These are phyloP conservation scores for Cataglyphis livida DNA, from an alignment of 2,888 invertebrate genomes.

Conservation along the genomic window DNA sequence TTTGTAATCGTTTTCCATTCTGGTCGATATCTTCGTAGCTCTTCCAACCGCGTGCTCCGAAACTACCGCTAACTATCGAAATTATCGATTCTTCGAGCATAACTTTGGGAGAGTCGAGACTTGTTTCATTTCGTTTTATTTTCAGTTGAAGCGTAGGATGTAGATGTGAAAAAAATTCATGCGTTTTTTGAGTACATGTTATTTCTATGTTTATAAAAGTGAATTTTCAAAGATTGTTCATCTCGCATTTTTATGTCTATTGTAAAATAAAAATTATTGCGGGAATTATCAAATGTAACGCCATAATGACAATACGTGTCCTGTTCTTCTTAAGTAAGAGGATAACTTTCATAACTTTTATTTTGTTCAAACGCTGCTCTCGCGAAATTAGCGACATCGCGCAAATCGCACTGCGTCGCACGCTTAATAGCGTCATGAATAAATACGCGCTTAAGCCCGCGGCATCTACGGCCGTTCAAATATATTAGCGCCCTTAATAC, in stretches of 20 bases:
- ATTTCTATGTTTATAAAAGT: not conserved
- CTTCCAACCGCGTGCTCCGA: not conserved
- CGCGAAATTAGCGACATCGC: slow-evolving; percentile 5
- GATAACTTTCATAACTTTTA: slow-evolving; percentile 1
- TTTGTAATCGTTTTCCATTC: slow-evolving; percentile 37
- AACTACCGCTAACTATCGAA: slow-evolving; percentile 35
- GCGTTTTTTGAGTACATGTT: not conserved
- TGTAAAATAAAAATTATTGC: not conserved
- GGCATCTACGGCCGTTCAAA: slow-evolving; percentile 53
- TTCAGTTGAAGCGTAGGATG: not conserved
- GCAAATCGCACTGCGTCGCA: slow-evolving; percentile 20
- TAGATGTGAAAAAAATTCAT: not conserved
- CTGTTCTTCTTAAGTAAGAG: not conserved
- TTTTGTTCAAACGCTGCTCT: not conserved
- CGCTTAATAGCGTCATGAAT: slow-evolving; percentile 53
- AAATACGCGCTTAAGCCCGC: slow-evolving; percentile 38
- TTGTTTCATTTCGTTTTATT: not conserved
- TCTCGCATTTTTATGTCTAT: not conserved
- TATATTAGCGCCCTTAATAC: slow-evolving; percentile 54
- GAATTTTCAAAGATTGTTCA: not conserved
- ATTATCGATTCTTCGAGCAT: not conserved
- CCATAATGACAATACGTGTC: slow-evolving; percentile 5
- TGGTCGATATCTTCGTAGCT: slow-evolving; percentile 12
- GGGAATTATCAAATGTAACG: slow-evolving; percentile 8
- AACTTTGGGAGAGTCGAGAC: not conserved